Evolutionary conservation across 2,797 vertebrate genomes (phyloP).

Genomic region (Chromobotia macracanthus): DNA sequence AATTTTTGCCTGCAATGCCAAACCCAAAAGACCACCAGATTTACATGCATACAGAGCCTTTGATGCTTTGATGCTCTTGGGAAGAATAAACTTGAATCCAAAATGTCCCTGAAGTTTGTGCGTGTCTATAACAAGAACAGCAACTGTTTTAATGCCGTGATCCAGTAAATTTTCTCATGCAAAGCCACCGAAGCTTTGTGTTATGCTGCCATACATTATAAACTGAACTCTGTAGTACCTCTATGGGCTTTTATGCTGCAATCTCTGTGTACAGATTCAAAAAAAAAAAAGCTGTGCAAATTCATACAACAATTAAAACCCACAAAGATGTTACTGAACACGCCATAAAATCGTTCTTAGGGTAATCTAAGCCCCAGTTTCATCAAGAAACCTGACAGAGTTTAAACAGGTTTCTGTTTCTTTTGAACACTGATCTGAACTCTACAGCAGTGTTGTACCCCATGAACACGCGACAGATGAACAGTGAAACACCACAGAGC

Average conservation of each 20-base stretch:
- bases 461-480: not conserved
- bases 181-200: slow-evolving; percentile 27
- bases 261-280: slow-evolving; percentile 5
- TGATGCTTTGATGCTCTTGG: not conserved
- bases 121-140: not conserved
- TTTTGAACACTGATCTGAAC: slow-evolving; percentile 24
- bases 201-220: slow-evolving; percentile 3
- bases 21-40: slow-evolving; percentile 23
- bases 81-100: not conserved
- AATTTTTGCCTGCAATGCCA: not conserved
- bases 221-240: not conserved
- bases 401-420: slow-evolving; percentile 51
- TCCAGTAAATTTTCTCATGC: slow-evolving; percentile 6
- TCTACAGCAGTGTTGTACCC: not conserved
- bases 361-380: not conserved
- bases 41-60: not conserved
- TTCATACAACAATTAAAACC: slow-evolving; percentile 17
- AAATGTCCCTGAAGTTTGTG: not conserved
- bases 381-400: not conserved
- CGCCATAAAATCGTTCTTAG: slow-evolving; percentile 2
- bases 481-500: slow-evolving; percentile 35
- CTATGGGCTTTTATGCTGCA: slow-evolving; percentile 7
- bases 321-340: slow-evolving; percentile 29
- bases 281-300: not conserved
- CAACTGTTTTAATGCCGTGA: not conserved